These are phyloP conservation scores for Drosophila serrata DNA, from an alignment of 1,140 invertebrate genomes.

Conservation along the genomic window DNA sequence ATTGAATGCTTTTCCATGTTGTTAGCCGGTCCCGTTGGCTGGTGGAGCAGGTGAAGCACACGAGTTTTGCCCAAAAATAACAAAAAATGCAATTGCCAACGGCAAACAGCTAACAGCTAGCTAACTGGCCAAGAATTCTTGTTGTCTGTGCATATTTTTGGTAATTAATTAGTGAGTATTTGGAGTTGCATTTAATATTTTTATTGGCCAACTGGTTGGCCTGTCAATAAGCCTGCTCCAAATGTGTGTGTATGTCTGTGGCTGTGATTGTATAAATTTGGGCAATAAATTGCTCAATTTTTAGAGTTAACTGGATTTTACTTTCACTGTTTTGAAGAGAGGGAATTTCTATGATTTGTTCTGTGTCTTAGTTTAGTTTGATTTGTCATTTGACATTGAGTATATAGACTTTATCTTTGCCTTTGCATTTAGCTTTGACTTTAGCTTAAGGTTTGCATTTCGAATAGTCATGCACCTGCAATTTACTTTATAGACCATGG, in stretches of 20 bases:
- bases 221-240: slow-evolving; percentile 41
- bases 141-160: slow-evolving; percentile 61
- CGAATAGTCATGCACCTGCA: slow-evolving; percentile 85
- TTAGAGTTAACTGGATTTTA: not conserved
- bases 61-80: slow-evolving; percentile 33
- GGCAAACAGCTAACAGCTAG: slow-evolving; percentile 5
- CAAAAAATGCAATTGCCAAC: slow-evolving; percentile 47
- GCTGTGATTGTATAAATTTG: slow-evolving; percentile 34
- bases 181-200: slow-evolving; percentile 59
- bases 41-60: slow-evolving; percentile 67
- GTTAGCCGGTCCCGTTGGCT: slow-evolving; percentile 47
- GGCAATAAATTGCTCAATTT: slow-evolving; percentile 27
- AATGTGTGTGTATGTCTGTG: slow-evolving; percentile 20
- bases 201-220: slow-evolving; percentile 67
- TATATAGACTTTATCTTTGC: slow-evolving; percentile 1
- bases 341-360: slow-evolving; percentile 5
- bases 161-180: slow-evolving; percentile 80
- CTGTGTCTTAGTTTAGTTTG: not conserved
- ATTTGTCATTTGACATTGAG: slow-evolving; percentile 54
- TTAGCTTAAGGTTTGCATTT: slow-evolving; percentile 51
- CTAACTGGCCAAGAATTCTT: slow-evolving; percentile 65
- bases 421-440: slow-evolving; percentile 24
- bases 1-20: slow-evolving; percentile 79
- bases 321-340: slow-evolving; percentile 27
- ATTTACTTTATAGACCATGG: slow-evolving; percentile 85